These are phyloP conservation scores for Nysson spinosus DNA, from an alignment of 2,888 invertebrate genomes.

Conservation along the genomic window DNA sequence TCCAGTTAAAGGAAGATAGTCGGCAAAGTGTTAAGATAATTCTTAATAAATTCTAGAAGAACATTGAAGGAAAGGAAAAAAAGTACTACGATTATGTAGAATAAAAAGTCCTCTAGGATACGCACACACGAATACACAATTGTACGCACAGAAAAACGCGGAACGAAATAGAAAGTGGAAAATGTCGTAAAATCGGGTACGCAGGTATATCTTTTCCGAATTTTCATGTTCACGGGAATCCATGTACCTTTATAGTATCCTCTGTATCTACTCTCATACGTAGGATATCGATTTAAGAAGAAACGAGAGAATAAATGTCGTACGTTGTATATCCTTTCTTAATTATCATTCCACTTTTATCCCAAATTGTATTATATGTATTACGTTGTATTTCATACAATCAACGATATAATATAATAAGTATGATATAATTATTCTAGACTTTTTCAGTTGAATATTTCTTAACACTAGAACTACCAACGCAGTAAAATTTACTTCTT, in stretches of 20 bases:
- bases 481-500: too few relatives aligned
- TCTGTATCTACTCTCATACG: constrained; percentile 45
- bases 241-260: constrained; percentile 45
- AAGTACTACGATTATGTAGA: too few relatives aligned
- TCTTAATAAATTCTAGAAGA: too few relatives aligned
- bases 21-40: too few relatives aligned
- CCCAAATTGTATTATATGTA: too few relatives aligned
- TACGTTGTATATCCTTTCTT: constrained; percentile 41
- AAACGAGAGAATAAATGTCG: constrained; percentile 51
- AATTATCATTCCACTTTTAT: not conserved
- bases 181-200: constrained; percentile 36
- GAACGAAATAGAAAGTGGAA: constrained; percentile 13
- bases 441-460: too few relatives aligned
- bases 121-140: constrained; percentile 36
- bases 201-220: constrained; percentile 40
- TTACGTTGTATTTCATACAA: not conserved
- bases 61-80: not conserved
- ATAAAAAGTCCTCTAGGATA: constrained; percentile 14
- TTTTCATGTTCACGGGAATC: constrained; percentile 35
- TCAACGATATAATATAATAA: not conserved
- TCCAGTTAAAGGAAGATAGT: too few relatives aligned
- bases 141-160: constrained; percentile 39
- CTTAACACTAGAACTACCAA: too few relatives aligned
- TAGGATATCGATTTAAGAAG: constrained; percentile 39
- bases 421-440: too few relatives aligned